Conservation (phyloP, 2,113 vertebrate genomes). For the Dasypus novemcinctus region DNA sequence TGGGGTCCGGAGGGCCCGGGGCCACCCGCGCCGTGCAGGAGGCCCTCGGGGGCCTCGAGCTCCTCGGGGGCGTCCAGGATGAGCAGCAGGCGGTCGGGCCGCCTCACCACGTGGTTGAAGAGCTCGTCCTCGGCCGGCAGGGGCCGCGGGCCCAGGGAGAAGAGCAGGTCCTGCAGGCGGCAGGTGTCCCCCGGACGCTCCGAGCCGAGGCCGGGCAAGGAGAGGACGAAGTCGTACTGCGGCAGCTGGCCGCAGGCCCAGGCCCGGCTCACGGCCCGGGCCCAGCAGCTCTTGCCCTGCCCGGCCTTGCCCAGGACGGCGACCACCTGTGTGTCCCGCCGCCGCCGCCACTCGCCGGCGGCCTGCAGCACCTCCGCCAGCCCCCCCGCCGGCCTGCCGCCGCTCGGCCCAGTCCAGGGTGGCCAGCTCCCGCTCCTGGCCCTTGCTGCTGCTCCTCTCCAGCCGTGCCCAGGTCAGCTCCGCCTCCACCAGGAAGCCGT, state of each 20-base stretch:
- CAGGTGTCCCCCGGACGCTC: constrained; percentile 75
- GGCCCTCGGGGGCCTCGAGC: constrained; percentile 85
- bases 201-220: constrained; percentile 85
- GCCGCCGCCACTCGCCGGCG: constrained; percentile 50
- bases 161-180: constrained; percentile 87
- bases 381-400: constrained; percentile 73
- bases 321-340: constrained; percentile 81
- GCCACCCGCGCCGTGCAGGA: constrained; percentile 72
- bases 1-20: constrained; percentile 65
- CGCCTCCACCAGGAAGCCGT: constrained; percentile 84
- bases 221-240: constrained; percentile 92
- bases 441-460: constrained; percentile 84
- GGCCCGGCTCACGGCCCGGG: constrained; percentile 87
- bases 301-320: constrained; percentile 89
- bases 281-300: constrained; percentile 91
- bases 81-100: constrained; percentile 88
- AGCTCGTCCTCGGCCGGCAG: constrained; percentile 78
- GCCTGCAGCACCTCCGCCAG: constrained; percentile 84
- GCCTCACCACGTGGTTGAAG: constrained; percentile 84
- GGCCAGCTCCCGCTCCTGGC: constrained; percentile 87
- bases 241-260: constrained; percentile 88
- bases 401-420: constrained; percentile 83
- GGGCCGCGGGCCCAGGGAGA: constrained; percentile 78
- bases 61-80: constrained; percentile 93
- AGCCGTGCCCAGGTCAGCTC: constrained; percentile 83